Base-by-base conservation (phyloP, 2,797 vertebrate genomes). In the Acipenser transmontanus region DNA sequence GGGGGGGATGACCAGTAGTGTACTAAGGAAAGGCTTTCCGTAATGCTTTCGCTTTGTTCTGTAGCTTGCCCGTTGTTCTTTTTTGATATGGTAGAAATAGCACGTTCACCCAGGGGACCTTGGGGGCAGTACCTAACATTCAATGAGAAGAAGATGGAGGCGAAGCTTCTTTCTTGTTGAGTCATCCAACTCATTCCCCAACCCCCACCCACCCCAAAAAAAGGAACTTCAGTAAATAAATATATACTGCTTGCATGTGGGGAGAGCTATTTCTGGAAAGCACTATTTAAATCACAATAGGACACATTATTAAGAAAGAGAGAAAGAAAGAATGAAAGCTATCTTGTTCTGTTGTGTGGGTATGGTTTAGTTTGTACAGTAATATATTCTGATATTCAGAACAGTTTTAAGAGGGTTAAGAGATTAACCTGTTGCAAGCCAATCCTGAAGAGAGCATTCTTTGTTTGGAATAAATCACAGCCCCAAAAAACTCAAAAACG, bases 21-120 rank as follows among this genome's bases (percentile, higher is more conserved):
- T 51, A 0, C 62, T 47, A 7, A 0, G 50, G 66, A 66, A 63
- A 70, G 9, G 49, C 34, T 51, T 17, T 34, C 61, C n/a, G 63
- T 61, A 71, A 52, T 61, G 65, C 57, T 72, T 61, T 62, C 67
- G 12, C 62, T 64, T 56, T 73, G 14, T 72, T 77, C 11, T 75
- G 72, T 4, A 7, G 59, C 63, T 17, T 69, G 8, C 7, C 34
- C 52, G 84, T 82, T 76, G 64, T 71, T 78, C 61, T 70, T 68
- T 71, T 68, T 71, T 70, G 66, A 62, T 20, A 20, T 47, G 51
- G 52, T 14, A 81, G 70, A 77, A 80, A 77, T 72, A 64, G 2
- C 9, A 47, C 67, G 68, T 72, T 82, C 59, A 69, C 66, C 70
- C 62, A 72, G 63, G 62, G 59, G 61, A 12, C 7, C 14, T 48